phyloP scores from a whole-genome alignment of 2,797 vertebrate genomes.

The Platalea minor region DNA sequence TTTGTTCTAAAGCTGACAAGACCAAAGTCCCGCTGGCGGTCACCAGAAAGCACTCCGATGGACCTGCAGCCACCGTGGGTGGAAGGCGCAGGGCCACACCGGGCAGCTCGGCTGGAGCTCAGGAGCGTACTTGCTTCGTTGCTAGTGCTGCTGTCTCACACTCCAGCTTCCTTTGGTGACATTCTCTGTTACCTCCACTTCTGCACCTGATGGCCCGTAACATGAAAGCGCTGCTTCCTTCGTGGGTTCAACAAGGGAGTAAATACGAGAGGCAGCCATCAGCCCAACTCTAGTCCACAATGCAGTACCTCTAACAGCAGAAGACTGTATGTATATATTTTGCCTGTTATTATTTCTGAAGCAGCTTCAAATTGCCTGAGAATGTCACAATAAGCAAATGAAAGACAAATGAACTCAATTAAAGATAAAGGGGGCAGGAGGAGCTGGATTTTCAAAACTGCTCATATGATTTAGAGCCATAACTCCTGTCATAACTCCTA shows the following conservation, averaged over 20 bases:
- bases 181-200: background rate
- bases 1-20: background rate
- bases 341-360: background rate
- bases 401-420: constrained; percentile 54
- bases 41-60: background rate
- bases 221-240: background rate
- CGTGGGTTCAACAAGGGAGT: background rate
- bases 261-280: background rate
- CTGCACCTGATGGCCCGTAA: background rate
- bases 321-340: fast-evolving
- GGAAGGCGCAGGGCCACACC: fast-evolving
- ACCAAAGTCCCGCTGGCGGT: background rate
- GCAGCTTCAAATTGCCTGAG: background rate
- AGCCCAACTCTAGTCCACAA: background rate
- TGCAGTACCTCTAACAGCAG: background rate
- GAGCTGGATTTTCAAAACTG: constrained; percentile 34
- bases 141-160: background rate
- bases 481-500: constrained; percentile 27
- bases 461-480: constrained; percentile 12
- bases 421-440: constrained; percentile 20
- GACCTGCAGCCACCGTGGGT: background rate
- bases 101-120: background rate
- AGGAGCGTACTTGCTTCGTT: background rate
- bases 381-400: constrained; percentile 35
- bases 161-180: background rate